A percentile compares a stretch with the other conserved stretches of the same genome.
These are phyloP conservation scores for Chiroxiphia lanceolata DNA, from an alignment of 2,797 vertebrate genomes.

Conservation along the genomic window DNA sequence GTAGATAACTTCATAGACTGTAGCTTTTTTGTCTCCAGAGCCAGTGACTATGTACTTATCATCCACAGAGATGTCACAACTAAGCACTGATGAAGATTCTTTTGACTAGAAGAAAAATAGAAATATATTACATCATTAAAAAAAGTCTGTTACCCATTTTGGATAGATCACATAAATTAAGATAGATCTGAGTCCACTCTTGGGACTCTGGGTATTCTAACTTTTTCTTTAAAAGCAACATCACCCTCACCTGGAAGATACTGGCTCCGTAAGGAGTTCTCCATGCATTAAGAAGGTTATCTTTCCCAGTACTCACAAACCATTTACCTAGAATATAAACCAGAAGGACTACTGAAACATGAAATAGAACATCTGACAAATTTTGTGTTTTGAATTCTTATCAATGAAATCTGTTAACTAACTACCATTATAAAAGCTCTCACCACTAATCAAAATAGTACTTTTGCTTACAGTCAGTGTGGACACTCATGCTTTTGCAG, in stretches of 20 bases:
- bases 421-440: not conserved
- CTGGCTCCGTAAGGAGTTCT: constrained; percentile 85
- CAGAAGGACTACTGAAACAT: not conserved
- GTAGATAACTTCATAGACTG: constrained; percentile 89
- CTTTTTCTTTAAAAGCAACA: not conserved
- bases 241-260: constrained; percentile 81
- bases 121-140: not conserved
- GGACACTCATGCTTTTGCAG: not conserved
- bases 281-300: constrained; percentile 87
- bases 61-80: constrained; percentile 88
- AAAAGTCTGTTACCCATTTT: not conserved
- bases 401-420: not conserved
- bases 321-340: constrained; percentile 79
- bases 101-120: constrained; percentile 80
- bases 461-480: not conserved
- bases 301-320: constrained; percentile 88
- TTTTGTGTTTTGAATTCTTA: not conserved
- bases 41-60: constrained; percentile 88
- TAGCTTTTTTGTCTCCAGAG: constrained; percentile 87
- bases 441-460: not conserved
- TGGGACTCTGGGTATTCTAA: not conserved
- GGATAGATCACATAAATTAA: not conserved
- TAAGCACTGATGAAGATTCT: constrained; percentile 86
- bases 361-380: not conserved
- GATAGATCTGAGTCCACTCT: not conserved